Conservation (phyloP, 2,113 vertebrate species). For the Arizona elegans region DNA sequence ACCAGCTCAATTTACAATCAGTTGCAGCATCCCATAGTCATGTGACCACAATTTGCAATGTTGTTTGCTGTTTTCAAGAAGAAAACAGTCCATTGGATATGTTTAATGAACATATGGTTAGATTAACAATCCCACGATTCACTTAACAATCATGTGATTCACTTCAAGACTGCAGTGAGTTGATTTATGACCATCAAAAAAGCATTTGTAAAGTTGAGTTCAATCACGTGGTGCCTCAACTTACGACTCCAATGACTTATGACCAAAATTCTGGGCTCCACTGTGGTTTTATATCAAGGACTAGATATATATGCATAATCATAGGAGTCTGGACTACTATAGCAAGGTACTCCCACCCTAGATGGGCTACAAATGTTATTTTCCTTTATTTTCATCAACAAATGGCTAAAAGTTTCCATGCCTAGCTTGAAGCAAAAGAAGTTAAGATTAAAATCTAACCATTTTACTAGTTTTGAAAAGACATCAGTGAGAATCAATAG, state of each 20-base stretch:
- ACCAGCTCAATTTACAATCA: neutral
- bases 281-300: neutral
- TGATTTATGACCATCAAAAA: neutral
- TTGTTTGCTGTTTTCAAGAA: neutral
- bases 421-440: neutral
- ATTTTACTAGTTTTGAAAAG: neutral
- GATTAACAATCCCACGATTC: neutral
- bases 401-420: neutral
- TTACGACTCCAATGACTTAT: neutral
- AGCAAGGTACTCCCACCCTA: neutral
- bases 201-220: neutral
- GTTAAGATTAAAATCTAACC: neutral
- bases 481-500: neutral
- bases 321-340: neutral
- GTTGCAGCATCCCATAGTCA: neutral
- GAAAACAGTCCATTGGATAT: neutral
- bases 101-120: neutral
- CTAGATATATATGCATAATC: neutral
- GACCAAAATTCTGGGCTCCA: neutral
- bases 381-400: neutral
- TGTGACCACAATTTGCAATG: neutral
- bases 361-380: neutral
- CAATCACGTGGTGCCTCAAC: neutral
- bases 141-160: neutral
- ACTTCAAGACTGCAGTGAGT: neutral